These are phyloP conservation scores for Zophobas morio DNA, from an alignment of 1,140 invertebrate species.

Conservation along the genomic window DNA sequence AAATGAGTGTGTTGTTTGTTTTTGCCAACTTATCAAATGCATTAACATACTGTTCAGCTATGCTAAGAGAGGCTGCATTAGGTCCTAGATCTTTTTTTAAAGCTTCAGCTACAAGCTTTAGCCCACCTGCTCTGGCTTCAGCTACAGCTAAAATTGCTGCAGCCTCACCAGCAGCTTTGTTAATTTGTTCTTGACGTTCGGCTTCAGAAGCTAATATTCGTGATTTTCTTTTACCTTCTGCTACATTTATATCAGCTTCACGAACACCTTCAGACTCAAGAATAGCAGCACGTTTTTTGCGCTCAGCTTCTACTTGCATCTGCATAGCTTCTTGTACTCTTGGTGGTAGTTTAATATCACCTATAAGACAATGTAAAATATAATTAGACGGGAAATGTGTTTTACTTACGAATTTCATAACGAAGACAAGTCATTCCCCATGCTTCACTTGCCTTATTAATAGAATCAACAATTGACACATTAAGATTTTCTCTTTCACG, in stretches of 20 bases:
- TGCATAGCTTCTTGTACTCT: slow-evolving; percentile 99
- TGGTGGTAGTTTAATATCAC: slow-evolving; percentile 92
- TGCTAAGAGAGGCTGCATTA: slow-evolving; percentile 90
- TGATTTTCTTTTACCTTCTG: slow-evolving; percentile 93
- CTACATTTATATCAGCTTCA: slow-evolving; percentile 97
- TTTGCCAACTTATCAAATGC: slow-evolving; percentile 96
- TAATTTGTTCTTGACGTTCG: slow-evolving; percentile 89
- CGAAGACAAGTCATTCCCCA: slow-evolving; percentile 98
- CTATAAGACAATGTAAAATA: slow-evolving; percentile 68
- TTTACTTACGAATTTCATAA: slow-evolving; percentile 95
- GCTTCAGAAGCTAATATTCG: slow-evolving; percentile 95
- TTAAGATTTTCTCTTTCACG: slow-evolving; percentile 96
- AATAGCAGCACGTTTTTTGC: slow-evolving; percentile 96
- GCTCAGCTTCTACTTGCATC: slow-evolving; percentile 98
- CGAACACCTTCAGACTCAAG: slow-evolving; percentile 96
- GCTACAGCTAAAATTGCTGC: slow-evolving; percentile 89
- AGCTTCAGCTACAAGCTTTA: slow-evolving; percentile 82
- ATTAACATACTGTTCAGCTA: slow-evolving; percentile 96
- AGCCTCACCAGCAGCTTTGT: slow-evolving; percentile 90
- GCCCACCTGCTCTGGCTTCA: slow-evolving; percentile 84
- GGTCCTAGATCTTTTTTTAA: slow-evolving; percentile 76
- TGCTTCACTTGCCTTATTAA: slow-evolving; percentile 97
- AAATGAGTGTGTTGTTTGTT: slow-evolving; percentile 93
- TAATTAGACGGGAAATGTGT: background rate
- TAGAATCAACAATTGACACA: slow-evolving; percentile 95